These are phyloP conservation scores for Jacana jacana DNA, from an alignment of 2,113 vertebrate genomes.

Conservation along the genomic window DNA sequence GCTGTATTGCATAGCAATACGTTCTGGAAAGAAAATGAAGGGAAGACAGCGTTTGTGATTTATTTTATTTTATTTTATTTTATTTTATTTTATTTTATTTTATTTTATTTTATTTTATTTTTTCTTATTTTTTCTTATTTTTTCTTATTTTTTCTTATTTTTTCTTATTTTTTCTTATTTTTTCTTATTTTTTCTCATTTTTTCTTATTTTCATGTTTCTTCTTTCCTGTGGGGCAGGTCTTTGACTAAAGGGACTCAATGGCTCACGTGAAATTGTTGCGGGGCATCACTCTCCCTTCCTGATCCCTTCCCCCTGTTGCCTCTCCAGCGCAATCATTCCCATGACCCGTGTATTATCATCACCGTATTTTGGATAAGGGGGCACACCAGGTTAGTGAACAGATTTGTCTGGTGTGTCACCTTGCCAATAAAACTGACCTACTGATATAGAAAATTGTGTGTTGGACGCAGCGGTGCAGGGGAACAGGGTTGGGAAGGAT, in stretches of 20 bases:
- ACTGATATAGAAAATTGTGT: too few relatives aligned
- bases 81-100: too few relatives aligned
- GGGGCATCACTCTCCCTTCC: neutral
- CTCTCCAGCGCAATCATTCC: rapidly evolving
- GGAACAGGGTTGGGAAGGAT: neutral
- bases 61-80: neutral
- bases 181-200: too few relatives aligned
- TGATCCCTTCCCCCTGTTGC: rapidly evolving
- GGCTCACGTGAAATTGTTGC: rapidly evolving
- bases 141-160: too few relatives aligned
- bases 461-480: neutral
- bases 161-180: too few relatives aligned
- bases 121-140: too few relatives aligned
- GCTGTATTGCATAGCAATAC: rapidly evolving
- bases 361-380: rapidly evolving
- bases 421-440: neutral
- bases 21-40: neutral
- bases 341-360: neutral
- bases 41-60: neutral
- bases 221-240: neutral
- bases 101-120: too few relatives aligned
- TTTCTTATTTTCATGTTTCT: neutral
- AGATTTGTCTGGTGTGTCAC: neutral
- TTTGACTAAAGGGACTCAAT: neutral
- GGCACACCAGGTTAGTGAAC: neutral